phyloP scores from a whole-genome alignment of 2,888 invertebrate genomes.

The Cheiracanthium punctorium region DNA sequence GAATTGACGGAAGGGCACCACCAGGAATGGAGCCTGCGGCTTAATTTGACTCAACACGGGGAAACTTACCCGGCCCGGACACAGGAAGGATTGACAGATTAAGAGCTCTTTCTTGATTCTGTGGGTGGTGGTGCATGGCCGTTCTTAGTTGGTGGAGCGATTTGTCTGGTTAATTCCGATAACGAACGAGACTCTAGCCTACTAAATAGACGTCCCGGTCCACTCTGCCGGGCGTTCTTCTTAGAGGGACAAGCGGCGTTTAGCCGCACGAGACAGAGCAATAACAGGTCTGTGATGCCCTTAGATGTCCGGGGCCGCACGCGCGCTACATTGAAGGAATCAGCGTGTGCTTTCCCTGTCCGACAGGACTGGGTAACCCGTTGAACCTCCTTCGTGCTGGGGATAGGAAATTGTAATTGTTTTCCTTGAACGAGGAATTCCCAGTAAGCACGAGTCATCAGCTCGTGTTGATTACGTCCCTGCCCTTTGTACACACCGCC shows the following conservation, averaged over 20 bases:
- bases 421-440: slow-evolving; percentile 81
- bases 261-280: slow-evolving; percentile 76
- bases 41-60: too few species aligned
- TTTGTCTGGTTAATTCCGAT: slow-evolving; percentile 85
- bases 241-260: slow-evolving; percentile 78
- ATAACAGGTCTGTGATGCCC: slow-evolving; percentile 71
- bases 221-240: slow-evolving; percentile 75
- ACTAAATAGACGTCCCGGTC: slow-evolving; percentile 77
- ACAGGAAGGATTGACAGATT: slow-evolving; percentile 84
- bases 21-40: too few species aligned
- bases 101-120: slow-evolving; percentile 79
- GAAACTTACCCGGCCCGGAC: slow-evolving; percentile 78
- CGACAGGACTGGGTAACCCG: slow-evolving; percentile 82
- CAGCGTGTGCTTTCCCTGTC: slow-evolving; percentile 79
- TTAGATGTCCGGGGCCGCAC: slow-evolving; percentile 82
- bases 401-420: slow-evolving; percentile 82
- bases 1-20: too few species aligned
- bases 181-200: slow-evolving; percentile 83
- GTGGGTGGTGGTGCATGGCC: slow-evolving; percentile 80
- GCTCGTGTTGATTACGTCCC: slow-evolving; percentile 83
- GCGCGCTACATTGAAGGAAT: slow-evolving; percentile 81
- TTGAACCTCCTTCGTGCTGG: slow-evolving; percentile 83
- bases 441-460: slow-evolving; percentile 83
- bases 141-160: slow-evolving; percentile 84
- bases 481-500: slow-evolving; percentile 84